Conservation (phyloP, 1,140 invertebrate genomes). For the Penaeus chinensis region DNA sequence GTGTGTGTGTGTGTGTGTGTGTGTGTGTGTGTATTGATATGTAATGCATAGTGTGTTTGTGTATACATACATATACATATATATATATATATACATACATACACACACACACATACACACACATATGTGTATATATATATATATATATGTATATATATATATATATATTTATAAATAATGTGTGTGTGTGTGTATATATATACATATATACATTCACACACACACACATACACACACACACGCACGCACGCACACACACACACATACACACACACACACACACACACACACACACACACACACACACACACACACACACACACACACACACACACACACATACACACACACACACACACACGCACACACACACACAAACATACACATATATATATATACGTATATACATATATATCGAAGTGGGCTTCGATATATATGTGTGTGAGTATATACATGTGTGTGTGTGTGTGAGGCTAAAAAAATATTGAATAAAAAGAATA, state of each 20-base stretch:
- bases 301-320: neutral
- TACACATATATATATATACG: slow-evolving; percentile 9
- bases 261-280: slow-evolving; percentile 17
- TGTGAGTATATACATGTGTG: neutral
- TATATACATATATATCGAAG: slow-evolving; percentile 6
- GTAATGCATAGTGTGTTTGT: neutral
- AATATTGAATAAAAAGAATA: too few species aligned
- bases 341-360: slow-evolving; percentile 7
- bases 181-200: slow-evolving; percentile 25
- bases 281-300: neutral
- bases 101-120: neutral
- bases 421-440: neutral
- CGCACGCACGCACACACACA: neutral
- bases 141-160: slow-evolving; percentile 2
- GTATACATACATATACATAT: neutral
- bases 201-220: slow-evolving; percentile 21
- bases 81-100: neutral
- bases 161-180: slow-evolving; percentile 16
- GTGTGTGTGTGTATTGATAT: neutral
- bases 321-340: neutral
- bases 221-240: slow-evolving; percentile 3
- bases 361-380: neutral
- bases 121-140: neutral
- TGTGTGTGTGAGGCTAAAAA: too few species aligned
- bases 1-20: neutral